Base-by-base conservation (phyloP, 2,113 vertebrate species). In the Aramus guarauna region DNA sequence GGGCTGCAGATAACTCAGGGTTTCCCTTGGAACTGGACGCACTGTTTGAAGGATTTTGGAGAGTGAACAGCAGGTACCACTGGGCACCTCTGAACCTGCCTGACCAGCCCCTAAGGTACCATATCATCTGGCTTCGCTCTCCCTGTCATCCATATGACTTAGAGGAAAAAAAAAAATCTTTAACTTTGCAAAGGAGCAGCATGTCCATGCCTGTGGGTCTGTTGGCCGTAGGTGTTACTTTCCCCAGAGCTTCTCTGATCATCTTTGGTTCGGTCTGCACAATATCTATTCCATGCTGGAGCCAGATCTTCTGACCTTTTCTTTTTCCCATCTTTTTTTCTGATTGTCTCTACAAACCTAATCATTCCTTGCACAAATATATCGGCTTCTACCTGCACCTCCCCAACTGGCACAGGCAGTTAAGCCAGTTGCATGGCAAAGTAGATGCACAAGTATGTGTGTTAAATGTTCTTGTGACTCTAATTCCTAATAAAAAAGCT, bases 131-230 rank as follows among this genome's bases (percentile, higher is more conserved):
- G 15, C 20, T 73, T 79, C 62, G 37, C 72, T 63, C 6, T 69
- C 23, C 39, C 5, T 7, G 34, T 29, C 29, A 34, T 32, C 48
- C 58, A 12, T 6, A 43, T 1, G 3, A 39, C 17, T 17, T 37
- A 41, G 39, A 16, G 19, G 15, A 5, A 24, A 68, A 41, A 55
- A 55, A 41, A 34, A 6, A 5, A 47, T 3, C 14, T 58, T 16
- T 19, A 6, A 2, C 15, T 32, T 37, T 32, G 19, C 50, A 36
- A 32, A 80, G 36, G n/a, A 77, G 36, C 59, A 83, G 26, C 59
- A 27, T 2, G 3, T 19, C 79, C 10, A 3, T 1, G 1, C 27
- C 79, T 74, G 32, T 0, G 0, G 29, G 13, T 24, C 74, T 63
- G 24, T 4, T 22, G 21, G 30, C 24, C 29, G 0, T 5, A 34